phyloP scores from a whole-genome alignment of 1,140 invertebrate genomes.

The Scylla paramamosain region DNA sequence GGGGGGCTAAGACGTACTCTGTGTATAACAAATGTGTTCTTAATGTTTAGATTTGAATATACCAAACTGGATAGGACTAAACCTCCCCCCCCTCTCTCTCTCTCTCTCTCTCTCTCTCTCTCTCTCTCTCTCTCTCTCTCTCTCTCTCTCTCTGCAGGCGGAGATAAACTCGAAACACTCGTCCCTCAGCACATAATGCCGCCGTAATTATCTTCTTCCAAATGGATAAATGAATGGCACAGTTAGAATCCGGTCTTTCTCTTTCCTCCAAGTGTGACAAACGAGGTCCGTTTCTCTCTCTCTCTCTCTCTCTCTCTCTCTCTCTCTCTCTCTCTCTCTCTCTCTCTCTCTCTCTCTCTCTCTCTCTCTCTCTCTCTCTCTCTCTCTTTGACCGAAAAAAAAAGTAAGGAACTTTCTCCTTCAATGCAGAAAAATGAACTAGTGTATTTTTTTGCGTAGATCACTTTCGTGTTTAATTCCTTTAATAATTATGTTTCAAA shows the following conservation, averaged over 20 bases:
- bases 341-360: no score
- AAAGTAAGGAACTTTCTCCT: no score
- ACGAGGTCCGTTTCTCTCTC: background rate
- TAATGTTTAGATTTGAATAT: no score
- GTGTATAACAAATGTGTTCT: no score
- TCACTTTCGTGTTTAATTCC: no score
- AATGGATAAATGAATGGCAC: constrained; percentile 1
- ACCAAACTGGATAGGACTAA: no score
- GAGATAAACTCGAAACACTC: background rate
- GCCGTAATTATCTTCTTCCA: background rate
- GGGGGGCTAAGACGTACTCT: no score
- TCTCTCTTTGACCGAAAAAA: no score
- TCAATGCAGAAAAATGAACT: no score
- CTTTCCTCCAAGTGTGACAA: background rate
- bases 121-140: constrained; percentile 20
- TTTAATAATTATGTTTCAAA: no score
- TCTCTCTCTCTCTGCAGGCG: background rate
- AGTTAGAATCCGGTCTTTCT: background rate
- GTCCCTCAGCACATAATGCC: background rate
- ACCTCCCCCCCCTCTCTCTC: background rate
- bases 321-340: background rate
- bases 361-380: no score
- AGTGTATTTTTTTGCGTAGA: no score
- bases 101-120: constrained; percentile 15
- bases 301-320: background rate